These are phyloP conservation scores for Argya squamiceps DNA, from an alignment of 2,797 vertebrate genomes.

Conservation along the genomic window DNA sequence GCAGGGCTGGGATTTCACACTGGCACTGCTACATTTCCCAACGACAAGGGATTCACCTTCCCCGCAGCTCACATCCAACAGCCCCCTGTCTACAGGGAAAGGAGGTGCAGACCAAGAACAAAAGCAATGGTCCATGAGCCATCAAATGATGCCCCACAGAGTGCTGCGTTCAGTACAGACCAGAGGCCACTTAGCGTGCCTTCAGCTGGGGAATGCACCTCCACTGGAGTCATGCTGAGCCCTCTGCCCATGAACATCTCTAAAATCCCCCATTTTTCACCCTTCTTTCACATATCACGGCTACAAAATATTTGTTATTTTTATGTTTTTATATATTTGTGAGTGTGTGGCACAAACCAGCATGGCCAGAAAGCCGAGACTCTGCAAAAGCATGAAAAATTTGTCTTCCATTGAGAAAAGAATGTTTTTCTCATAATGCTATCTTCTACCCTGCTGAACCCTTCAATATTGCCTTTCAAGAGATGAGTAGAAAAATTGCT, in stretches of 20 bases:
- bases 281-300: background rate
- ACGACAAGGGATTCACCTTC: background rate
- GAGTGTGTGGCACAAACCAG: background rate
- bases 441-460: background rate
- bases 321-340: background rate
- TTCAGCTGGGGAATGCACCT: background rate
- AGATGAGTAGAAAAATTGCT: background rate
- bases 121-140: background rate
- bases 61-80: background rate
- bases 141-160: background rate
- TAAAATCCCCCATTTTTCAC: background rate
- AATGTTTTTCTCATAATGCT: background rate
- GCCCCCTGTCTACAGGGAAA: background rate
- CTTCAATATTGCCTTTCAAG: background rate
- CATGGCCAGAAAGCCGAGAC: accelerated
- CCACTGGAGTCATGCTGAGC: background rate
- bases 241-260: accelerated
- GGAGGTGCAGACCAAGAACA: accelerated
- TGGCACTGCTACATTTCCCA: background rate
- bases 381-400: background rate
- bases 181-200: background rate
- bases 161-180: accelerated
- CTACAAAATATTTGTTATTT: background rate
- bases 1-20: background rate
- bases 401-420: background rate